Conservation (phyloP, 1,140 invertebrate species). For the Hermetia illucens region DNA sequence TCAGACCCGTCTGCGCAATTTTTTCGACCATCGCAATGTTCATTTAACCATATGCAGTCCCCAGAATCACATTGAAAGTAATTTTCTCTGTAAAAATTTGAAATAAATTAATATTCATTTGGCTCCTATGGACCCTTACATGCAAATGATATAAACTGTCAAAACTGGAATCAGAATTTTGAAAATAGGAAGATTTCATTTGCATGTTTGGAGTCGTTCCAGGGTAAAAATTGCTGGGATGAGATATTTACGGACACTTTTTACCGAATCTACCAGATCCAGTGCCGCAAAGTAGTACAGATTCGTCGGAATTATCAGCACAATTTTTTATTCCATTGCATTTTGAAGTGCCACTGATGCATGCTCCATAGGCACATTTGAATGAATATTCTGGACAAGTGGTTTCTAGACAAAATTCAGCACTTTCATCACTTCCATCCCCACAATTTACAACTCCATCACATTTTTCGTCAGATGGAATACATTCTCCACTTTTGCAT, state of each 20-base stretch:
- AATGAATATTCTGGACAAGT: constrained; percentile 34
- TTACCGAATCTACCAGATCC: constrained; percentile 3
- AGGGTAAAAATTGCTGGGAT: no score
- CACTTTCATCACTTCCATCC: constrained; percentile 44
- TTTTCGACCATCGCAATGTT: constrained; percentile 19
- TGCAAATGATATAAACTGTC: no score
- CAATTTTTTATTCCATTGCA: constrained; percentile 49
- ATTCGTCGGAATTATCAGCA: constrained; percentile 53
- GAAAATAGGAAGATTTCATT: no score
- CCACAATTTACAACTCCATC: constrained; percentile 39
- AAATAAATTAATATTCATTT: no score
- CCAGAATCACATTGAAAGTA: constrained; percentile 1
- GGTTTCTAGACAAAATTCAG: constrained; percentile 28
- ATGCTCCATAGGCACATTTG: constrained; percentile 44
- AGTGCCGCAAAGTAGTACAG: neutral
- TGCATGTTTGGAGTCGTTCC: no score
- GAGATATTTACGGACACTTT: constrained; percentile 16
- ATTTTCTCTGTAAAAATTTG: no score
- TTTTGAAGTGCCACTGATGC: constrained; percentile 34
- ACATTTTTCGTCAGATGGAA: constrained; percentile 29
- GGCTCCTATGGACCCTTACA: no score
- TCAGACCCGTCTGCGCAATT: constrained; percentile 40
- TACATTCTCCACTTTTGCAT: constrained; percentile 28
- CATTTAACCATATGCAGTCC: constrained; percentile 1
- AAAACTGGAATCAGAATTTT: no score